A percentile compares a stretch with the other conserved stretches of the same genome.
These are phyloP conservation scores for Gymnocheta viridis DNA, from an alignment of 2,888 invertebrate genomes.

Conservation along the genomic window DNA sequence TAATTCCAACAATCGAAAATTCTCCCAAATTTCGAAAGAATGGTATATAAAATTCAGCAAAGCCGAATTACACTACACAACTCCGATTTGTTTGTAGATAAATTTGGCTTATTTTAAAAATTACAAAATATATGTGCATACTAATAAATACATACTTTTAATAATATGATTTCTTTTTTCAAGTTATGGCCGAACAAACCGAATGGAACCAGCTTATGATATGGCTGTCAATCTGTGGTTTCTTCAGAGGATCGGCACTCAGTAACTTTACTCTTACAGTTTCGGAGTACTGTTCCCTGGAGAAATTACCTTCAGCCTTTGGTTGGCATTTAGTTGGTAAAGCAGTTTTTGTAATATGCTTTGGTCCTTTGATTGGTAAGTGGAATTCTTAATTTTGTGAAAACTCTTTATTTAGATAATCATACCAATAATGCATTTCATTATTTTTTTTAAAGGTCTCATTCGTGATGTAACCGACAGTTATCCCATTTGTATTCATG, in stretches of 20 bases:
- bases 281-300: constrained; percentile 88
- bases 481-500: constrained; percentile 87
- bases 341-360: constrained; percentile 86
- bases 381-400: not conserved
- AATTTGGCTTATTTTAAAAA: not conserved
- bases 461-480: constrained; percentile 87
- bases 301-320: constrained; percentile 89
- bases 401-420: not conserved
- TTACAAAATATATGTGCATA: not conserved
- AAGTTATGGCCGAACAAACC: constrained; percentile 89
- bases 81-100: not conserved
- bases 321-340: constrained; percentile 90
- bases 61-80: not conserved
- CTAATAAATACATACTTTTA: not conserved
- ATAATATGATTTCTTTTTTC: constrained; percentile 63
- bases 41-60: too few relatives aligned
- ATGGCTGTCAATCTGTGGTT: constrained; percentile 89
- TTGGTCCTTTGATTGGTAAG: constrained; percentile 88
- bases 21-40: not conserved
- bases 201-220: constrained; percentile 87
- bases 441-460: constrained; percentile 84
- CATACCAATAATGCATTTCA: not conserved
- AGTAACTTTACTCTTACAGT: constrained; percentile 91
- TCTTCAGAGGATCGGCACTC: constrained; percentile 89
- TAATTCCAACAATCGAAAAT: too few relatives aligned